phyloP scores from a whole-genome alignment of 1,140 invertebrate genomes.

The Mycetomoellerius zeteki region DNA sequence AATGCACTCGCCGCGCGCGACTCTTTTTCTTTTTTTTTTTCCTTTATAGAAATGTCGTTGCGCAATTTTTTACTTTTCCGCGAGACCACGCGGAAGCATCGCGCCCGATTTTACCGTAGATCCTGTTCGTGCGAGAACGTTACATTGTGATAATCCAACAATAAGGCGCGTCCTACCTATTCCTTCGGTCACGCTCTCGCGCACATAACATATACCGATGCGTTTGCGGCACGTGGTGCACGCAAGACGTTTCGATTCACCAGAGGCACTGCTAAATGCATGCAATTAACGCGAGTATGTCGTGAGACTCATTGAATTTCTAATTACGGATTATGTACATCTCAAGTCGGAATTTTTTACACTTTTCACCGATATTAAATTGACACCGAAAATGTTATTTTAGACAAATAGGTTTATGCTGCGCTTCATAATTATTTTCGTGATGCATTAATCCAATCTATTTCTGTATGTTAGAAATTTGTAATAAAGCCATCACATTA shows the following conservation, averaged over 20 bases:
- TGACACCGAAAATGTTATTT: not conserved
- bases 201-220: conserved; percentile 58
- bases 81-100: conserved; percentile 28
- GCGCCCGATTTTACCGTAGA: conserved; percentile 2
- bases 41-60: not conserved
- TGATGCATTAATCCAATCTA: conserved; percentile 5
- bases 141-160: conserved; percentile 50
- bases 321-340: not conserved
- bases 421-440: conserved; percentile 34
- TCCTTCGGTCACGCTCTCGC: conserved; percentile 70
- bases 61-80: conserved; percentile 42
- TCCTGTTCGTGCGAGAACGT: conserved; percentile 32
- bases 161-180: conserved; percentile 47
- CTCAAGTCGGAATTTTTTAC: not conserved
- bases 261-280: not conserved
- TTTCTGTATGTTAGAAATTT: conserved; percentile 16
- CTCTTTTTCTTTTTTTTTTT: conserved; percentile 5
- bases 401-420: too few relatives aligned
- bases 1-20: not conserved
- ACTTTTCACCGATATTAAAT: not conserved
- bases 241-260: conserved; percentile 64
- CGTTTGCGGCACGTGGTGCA: conserved; percentile 63
- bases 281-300: conserved; percentile 7
- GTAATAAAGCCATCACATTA: conserved; percentile 58
- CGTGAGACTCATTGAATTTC: not conserved